Evolutionary conservation across 2,888 invertebrate genomes (phyloP).

Genomic region (Nemapogon koenigi): DNA sequence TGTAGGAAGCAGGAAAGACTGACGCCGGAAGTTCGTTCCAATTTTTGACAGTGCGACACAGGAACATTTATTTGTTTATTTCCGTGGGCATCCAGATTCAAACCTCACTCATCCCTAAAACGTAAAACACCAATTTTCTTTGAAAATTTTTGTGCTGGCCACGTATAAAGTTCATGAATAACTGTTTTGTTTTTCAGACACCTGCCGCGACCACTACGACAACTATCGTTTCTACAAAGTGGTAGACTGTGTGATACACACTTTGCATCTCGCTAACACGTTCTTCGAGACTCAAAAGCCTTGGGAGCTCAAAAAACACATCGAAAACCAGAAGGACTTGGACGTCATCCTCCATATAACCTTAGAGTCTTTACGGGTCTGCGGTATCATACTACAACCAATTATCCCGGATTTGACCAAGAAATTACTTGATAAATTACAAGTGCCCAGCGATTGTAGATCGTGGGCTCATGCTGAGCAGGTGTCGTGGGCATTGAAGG

Average conservation of each 20-base stretch:
- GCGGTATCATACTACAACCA: slow-evolving; percentile 83
- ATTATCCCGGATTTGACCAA: slow-evolving; percentile 78
- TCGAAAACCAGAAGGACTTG: slow-evolving; percentile 63
- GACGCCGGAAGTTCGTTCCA: no score
- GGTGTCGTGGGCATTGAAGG: slow-evolving; percentile 43
- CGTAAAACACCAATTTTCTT: no score
- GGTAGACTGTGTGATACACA: slow-evolving; percentile 76
- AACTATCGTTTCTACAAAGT: slow-evolving; percentile 84
- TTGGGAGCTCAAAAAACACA: slow-evolving; percentile 80
- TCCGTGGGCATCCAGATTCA: no score
- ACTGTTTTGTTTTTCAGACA: slow-evolving; percentile 48
- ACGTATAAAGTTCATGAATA: no score
- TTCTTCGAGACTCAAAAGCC: slow-evolving; percentile 88
- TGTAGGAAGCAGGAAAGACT: no score
- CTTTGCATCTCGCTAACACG: slow-evolving; percentile 80
- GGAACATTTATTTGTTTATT: no score
- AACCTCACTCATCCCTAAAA: no score
- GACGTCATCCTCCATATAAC: slow-evolving; percentile 81
- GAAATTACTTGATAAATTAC: slow-evolving; percentile 74
- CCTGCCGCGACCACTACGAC: slow-evolving; percentile 72
- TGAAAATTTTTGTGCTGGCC: no score
- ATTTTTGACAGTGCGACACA: no score
- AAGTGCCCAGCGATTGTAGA: slow-evolving; percentile 35
- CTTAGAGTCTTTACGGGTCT: slow-evolving; percentile 83
- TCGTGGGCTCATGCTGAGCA: slow-evolving; percentile 41